These are phyloP conservation scores for Busseola fusca DNA, from an alignment of 2,888 invertebrate species.

Conservation along the genomic window DNA sequence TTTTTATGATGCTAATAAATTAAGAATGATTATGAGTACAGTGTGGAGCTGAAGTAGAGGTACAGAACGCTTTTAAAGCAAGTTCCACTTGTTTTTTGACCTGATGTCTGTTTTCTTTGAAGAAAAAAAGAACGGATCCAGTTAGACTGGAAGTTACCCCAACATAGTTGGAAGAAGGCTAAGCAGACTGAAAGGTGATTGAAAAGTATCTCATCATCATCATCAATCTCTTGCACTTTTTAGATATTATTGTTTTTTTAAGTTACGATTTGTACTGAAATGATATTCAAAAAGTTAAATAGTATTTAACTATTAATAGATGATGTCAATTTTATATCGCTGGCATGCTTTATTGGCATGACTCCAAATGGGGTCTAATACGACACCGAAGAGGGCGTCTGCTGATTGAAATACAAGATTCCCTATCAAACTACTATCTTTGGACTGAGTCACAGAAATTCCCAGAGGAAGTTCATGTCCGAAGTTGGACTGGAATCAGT, in stretches of 20 bases:
- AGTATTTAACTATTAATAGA: no score
- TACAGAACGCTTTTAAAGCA: neutral
- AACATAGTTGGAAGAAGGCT: no score
- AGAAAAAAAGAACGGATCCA: no score
- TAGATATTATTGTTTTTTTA: no score
- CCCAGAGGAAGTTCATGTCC: conserved; percentile 13
- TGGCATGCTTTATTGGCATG: neutral
- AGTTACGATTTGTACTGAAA: no score
- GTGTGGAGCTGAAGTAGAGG: neutral
- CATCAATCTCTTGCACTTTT: no score
- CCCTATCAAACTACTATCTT: neutral
- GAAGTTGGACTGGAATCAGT: neutral
- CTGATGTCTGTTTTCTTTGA: neutral
- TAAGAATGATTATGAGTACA: conserved; percentile 13
- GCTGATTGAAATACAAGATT: neutral
- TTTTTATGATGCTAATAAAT: conserved; percentile 19
- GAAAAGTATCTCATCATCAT: no score
- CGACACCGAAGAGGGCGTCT: neutral
- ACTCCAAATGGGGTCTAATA: neutral
- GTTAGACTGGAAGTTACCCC: no score
- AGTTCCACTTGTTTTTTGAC: neutral
- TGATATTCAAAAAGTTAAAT: no score
- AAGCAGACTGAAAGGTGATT: no score
- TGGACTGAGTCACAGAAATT: neutral
- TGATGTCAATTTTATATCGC: neutral